Evolutionary conservation across 2,888 invertebrate species (phyloP), one percentile per base, ranked within the genome.

Genomic region (Bedellia somnulentella): DNA sequence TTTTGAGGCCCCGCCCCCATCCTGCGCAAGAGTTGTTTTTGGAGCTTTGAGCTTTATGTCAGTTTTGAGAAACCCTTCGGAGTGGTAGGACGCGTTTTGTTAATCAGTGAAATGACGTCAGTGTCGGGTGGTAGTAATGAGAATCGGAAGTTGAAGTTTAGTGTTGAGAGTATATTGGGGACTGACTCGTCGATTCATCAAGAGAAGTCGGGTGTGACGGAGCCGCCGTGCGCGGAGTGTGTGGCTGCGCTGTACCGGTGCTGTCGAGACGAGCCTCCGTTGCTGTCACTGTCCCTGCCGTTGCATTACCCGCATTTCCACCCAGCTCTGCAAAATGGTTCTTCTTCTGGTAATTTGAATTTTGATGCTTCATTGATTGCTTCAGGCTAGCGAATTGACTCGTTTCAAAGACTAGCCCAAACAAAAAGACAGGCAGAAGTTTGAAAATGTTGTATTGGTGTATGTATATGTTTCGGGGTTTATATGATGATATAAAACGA

Each of bases 121-220:
- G 38, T 68, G 30, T 56, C 49, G 41, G 47, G 66, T 12, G n/a
- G n/a, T n/a, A 13, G 13, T 12, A 22, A 26, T 56, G 64, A 63
- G 45, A 53, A 62, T 38, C 55, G 47, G 39, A 76, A 77, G 44
- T 54, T 83, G 38, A 86, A 85, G 67, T 87, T 87, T 49, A 85
- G 87, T 45, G 82, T 87, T 37, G 86, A 87, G 46, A 77, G 83
- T 46, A 81, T 87, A 40, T 52, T 87, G 32, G 80, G 83, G 9
- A 73, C 62, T 33, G 79, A 78, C 42, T 50, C 52, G n/a, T 12
- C 27, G 8, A 23, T 32, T 33, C 2, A 38, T 47, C 45, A 62
- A 47, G 37, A 59, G 42, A 31, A 45, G 51, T 23, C 52, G 42
- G 43, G 57, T 16, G 34, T 38, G 11, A 60, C 62, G 40, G 63